A percentile compares a stretch with the other conserved stretches of the same genome.
Evolutionary conservation across 2,113 vertebrate genomes (phyloP).

Genomic region (Elephantulus edwardii): DNA sequence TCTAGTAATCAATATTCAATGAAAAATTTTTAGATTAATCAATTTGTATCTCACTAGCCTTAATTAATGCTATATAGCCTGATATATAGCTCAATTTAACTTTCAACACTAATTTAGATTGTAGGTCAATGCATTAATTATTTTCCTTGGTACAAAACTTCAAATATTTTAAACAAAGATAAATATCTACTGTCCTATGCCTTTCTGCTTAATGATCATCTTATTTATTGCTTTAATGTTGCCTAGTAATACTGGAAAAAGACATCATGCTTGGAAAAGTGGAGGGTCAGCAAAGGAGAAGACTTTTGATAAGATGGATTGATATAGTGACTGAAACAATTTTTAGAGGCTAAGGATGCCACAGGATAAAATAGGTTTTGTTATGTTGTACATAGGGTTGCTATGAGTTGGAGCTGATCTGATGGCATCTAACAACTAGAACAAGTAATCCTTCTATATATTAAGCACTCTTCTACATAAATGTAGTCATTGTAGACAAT

Average conservation of each 20-base stretch:
- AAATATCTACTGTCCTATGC: not conserved
- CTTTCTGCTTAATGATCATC: conserved; percentile 43
- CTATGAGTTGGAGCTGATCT: no score
- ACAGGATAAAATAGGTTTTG: no score
- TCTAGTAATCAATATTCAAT: not conserved
- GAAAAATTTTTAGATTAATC: not conserved
- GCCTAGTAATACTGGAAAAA: not conserved
- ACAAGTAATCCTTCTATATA: no score
- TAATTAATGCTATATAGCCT: not conserved
- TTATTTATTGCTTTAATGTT: conserved; percentile 73
- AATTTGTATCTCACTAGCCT: not conserved
- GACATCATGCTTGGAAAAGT: no score
- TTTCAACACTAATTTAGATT: conserved; percentile 31
- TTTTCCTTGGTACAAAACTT: conserved; percentile 36
- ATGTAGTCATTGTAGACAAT: no score
- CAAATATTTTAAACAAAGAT: conserved; percentile 28
- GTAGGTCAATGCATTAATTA: conserved; percentile 42
- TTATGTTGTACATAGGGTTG: no score
- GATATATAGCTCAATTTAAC: conserved; percentile 41
- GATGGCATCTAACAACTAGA: no score
- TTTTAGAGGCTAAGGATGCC: no score
- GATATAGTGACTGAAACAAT: no score
- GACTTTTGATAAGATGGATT: no score
- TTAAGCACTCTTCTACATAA: not conserved
- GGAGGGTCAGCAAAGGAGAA: no score